A percentile compares a stretch with the other conserved stretches of the same genome.
phyloP scores from a whole-genome alignment of 2,113 vertebrate species.

The Ammodytes marinus region DNA sequence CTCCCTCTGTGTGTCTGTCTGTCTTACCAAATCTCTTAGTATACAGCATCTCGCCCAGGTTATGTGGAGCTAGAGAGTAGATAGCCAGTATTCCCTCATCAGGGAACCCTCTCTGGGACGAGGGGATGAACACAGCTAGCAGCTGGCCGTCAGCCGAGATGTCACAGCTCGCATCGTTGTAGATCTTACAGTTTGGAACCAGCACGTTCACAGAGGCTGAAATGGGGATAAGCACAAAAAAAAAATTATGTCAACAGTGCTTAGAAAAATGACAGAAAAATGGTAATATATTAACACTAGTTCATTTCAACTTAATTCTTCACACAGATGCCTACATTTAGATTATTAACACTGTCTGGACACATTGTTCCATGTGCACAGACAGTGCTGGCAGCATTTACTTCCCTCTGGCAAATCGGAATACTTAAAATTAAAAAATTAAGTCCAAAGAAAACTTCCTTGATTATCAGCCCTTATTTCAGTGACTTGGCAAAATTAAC shows the following conservation, averaged over 20 bases:
- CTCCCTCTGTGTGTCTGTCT: no score
- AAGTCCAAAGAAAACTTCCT: no score
- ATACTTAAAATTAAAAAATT: no score
- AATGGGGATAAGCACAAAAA: not conserved
- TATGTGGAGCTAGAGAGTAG: constrained; percentile 97
- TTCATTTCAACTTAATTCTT: no score
- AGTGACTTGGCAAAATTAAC: no score
- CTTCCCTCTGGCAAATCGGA: no score
- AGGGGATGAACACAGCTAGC: constrained; percentile 97
- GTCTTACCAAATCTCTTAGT: constrained; percentile 98
- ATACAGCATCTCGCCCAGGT: constrained; percentile 98
- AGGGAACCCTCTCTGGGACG: constrained; percentile 96
- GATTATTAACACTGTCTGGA: no score
- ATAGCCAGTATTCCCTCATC: constrained; percentile 98
- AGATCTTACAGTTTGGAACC: constrained; percentile 99
- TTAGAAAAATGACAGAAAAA: not conserved
- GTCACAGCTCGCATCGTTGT: constrained; percentile 99
- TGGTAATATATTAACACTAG: no score
- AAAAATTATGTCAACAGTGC: not conserved
- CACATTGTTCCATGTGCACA: no score
- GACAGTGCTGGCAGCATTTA: no score
- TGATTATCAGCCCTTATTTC: no score
- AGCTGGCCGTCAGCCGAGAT: constrained; percentile 98
- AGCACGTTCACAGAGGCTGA: constrained; percentile 96
- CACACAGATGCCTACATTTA: no score